Evolutionary conservation across 2,113 vertebrate species (phyloP).

Genomic region (Ochotona curzoniae): DNA sequence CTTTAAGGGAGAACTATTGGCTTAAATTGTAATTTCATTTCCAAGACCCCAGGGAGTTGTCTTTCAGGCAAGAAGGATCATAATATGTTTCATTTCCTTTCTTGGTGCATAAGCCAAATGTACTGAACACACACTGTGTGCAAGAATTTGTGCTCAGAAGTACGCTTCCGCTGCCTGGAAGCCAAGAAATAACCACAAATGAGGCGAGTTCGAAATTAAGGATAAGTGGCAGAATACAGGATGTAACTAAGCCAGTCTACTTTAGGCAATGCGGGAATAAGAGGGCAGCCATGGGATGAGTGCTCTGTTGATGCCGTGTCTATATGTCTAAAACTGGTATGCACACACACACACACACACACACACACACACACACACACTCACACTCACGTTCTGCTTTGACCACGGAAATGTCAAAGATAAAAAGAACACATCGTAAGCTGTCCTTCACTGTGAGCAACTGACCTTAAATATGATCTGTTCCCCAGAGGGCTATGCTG

Average conservation of each 20-base stretch:
- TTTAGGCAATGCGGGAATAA: rapidly evolving
- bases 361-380: too few species aligned
- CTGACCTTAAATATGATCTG: neutral
- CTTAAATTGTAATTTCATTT: slow-evolving; percentile 62
- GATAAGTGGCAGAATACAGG: neutral
- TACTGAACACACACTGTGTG: slow-evolving; percentile 41
- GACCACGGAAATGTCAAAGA: neutral
- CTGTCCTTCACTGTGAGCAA: neutral
- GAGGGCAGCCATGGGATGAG: neutral
- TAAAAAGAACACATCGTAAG: neutral
- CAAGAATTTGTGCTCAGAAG: neutral
- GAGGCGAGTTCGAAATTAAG: neutral
- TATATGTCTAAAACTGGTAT: neutral
- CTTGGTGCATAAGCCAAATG: slow-evolving; percentile 11
- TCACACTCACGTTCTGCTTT: too few species aligned
- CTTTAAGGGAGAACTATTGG: slow-evolving; percentile 45
- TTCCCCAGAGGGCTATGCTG: neutral
- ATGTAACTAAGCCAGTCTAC: neutral
- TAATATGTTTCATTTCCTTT: slow-evolving; percentile 26
- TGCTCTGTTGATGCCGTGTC: neutral
- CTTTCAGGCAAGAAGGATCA: slow-evolving; percentile 59
- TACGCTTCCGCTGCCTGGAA: neutral
- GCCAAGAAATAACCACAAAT: neutral
- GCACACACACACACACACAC: neutral
- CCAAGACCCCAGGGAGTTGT: slow-evolving; percentile 1